These are phyloP conservation scores for Pararge aegeria DNA, from an alignment of 1,140 invertebrate genomes.

Conservation along the genomic window DNA sequence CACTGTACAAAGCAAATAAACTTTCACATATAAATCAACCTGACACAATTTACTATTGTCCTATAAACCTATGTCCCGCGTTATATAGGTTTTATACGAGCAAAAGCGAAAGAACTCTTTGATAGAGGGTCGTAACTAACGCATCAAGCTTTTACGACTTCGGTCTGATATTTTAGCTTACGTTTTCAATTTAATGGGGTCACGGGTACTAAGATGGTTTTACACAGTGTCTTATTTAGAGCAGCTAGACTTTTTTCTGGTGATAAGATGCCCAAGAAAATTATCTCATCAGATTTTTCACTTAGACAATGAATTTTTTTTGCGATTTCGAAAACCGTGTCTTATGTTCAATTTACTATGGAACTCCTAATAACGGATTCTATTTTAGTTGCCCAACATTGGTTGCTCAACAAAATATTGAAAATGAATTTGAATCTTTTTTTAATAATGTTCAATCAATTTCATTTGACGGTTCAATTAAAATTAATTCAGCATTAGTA, in stretches of 20 bases:
- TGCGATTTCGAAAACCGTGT: too few species aligned
- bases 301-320: too few species aligned
- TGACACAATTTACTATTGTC: conserved; percentile 7
- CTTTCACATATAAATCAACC: neutral
- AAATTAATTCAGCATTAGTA: too few species aligned
- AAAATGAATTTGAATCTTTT: too few species aligned
- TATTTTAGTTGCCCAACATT: too few species aligned
- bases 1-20: neutral
- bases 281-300: too few species aligned
- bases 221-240: neutral
- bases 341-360: too few species aligned
- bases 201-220: neutral
- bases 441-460: too few species aligned
- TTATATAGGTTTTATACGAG: conserved; percentile 7
- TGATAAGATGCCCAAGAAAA: too few species aligned
- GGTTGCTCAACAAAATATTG: too few species aligned
- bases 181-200: conserved; percentile 6
- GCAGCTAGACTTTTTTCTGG: neutral
- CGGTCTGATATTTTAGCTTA: conserved; percentile 8
- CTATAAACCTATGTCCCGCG: conserved; percentile 2
- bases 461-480: too few species aligned
- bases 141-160: conserved; percentile 2
- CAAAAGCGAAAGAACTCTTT: conserved; percentile 5
- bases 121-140: conserved; percentile 7
- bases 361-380: too few species aligned